Conservation (phyloP, 1,140 invertebrate species). For the Rhyacophila brunnea region DNA sequence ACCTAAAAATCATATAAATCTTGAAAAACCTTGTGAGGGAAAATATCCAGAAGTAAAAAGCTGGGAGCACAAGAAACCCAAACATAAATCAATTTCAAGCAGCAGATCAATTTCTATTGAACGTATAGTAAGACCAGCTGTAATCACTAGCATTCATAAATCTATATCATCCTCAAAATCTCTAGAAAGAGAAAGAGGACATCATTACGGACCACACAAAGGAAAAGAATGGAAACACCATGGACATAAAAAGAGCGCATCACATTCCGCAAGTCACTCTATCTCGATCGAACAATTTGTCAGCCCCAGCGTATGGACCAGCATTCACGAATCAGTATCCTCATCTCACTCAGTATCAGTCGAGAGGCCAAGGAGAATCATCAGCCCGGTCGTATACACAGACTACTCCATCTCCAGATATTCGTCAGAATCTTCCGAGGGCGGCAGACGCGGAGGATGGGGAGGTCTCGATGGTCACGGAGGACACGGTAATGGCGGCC, state of each 20-base stretch:
- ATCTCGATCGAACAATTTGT: background rate
- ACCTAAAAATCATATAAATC: background rate
- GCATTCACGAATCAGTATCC: background rate
- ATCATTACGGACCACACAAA: background rate
- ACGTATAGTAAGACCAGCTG: background rate
- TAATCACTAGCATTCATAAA: background rate
- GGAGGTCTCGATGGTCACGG: background rate
- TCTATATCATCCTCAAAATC: background rate
- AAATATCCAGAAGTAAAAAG: background rate
- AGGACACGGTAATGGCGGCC: background rate
- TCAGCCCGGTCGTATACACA: background rate
- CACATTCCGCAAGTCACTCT: background rate
- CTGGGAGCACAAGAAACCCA: background rate
- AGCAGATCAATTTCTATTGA: slow-evolving; percentile 14
- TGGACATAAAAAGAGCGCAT: background rate
- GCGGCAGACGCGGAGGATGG: background rate
- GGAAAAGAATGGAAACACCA: background rate
- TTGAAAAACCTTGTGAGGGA: background rate
- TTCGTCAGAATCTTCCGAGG: background rate
- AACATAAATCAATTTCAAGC: background rate
- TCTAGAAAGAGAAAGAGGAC: slow-evolving; percentile 4
- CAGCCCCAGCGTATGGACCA: background rate
- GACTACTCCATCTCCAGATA: background rate
- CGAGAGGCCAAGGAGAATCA: background rate
- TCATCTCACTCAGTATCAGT: background rate